A percentile compares a stretch with the other conserved stretches of the same genome.
phyloP scores from a whole-genome alignment of 2,113 vertebrate genomes.

The Noturus placidus region DNA sequence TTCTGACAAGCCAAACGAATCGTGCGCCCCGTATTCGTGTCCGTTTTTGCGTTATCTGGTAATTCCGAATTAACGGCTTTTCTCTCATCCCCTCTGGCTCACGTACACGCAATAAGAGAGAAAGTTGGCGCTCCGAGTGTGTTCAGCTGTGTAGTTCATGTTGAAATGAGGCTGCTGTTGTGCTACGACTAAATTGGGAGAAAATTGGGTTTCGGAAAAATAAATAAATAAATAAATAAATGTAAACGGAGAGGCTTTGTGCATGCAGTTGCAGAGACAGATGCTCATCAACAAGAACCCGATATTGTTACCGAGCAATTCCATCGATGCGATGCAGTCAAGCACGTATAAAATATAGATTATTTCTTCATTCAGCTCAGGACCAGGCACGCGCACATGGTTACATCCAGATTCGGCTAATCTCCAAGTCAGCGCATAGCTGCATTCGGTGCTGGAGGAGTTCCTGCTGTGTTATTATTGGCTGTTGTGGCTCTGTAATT shows the following conservation, averaged over 20 bases:
- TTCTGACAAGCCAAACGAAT: not conserved
- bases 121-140: not conserved
- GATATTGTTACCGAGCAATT: not conserved
- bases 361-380: slow-evolving; percentile 5
- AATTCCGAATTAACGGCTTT: not conserved
- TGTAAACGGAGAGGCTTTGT: too few species aligned
- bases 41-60: not conserved
- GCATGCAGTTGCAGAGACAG: not conserved
- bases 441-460: slow-evolving; percentile 18
- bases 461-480: slow-evolving; percentile 40
- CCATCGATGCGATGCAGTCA: not conserved
- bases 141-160: not conserved
- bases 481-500: slow-evolving; percentile 49
- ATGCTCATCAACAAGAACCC: not conserved
- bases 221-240: not conserved
- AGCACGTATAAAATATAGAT: too few species aligned
- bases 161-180: not conserved
- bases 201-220: not conserved
- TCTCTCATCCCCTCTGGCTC: not conserved
- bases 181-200: not conserved
- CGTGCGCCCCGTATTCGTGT: not conserved
- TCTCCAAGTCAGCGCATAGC: slow-evolving; percentile 8
- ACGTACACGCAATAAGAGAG: not conserved
- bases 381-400: not conserved
- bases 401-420: not conserved